Percentiles rank a stretch among this genome's conserved stretches.
Evolutionary conservation across 1,140 invertebrate species (phyloP).

Genomic region (Bombus pyrosoma): DNA sequence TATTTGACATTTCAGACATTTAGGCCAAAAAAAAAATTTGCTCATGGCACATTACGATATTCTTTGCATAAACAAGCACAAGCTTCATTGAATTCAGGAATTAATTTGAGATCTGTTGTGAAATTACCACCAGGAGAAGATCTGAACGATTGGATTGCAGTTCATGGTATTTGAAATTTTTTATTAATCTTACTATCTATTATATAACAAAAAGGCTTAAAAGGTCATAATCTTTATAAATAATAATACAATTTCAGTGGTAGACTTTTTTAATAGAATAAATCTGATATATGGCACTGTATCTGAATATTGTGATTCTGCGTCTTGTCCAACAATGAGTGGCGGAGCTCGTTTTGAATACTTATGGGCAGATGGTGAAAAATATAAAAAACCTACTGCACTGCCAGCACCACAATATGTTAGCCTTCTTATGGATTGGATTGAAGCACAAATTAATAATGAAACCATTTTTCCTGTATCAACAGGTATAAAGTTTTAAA

Average conservation of each 20-base stretch:
- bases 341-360: conserved; percentile 96
- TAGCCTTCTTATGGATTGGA: conserved; percentile 96
- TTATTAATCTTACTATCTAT: background rate
- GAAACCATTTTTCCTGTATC: conserved; percentile 93
- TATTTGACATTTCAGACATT: conserved; percentile 87
- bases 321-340: conserved; percentile 95
- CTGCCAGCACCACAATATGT: conserved; percentile 95
- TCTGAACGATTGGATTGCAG: conserved; percentile 97
- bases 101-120: conserved; percentile 94
- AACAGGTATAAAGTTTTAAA: conserved; percentile 83
- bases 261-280: conserved; percentile 98
- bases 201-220: background rate
- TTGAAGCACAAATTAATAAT: conserved; percentile 96
- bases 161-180: conserved; percentile 88
- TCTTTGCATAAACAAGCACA: conserved; percentile 97
- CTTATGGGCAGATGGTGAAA: conserved; percentile 94
- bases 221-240: background rate
- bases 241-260: conserved; percentile 85
- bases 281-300: conserved; percentile 97
- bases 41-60: conserved; percentile 94
- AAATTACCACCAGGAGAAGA: conserved; percentile 93
- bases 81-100: conserved; percentile 96
- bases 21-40: conserved; percentile 94
- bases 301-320: conserved; percentile 93
- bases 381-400: conserved; percentile 94